These are phyloP conservation scores for Acrossocheilus wenchowensis DNA, from an alignment of 2,797 vertebrate genomes.

Conservation along the genomic window DNA sequence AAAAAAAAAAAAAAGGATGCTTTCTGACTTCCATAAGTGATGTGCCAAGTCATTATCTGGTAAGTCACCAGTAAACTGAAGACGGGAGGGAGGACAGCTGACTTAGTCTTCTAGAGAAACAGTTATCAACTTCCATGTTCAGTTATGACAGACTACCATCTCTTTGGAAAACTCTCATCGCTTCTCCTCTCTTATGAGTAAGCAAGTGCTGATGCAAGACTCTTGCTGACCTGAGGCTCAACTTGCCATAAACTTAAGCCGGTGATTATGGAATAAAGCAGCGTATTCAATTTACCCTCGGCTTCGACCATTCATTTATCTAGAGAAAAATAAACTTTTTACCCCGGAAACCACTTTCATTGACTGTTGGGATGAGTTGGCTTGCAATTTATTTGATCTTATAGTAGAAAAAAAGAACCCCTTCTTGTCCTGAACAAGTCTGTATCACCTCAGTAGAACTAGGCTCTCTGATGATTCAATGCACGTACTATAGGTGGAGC, in stretches of 20 bases:
- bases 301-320: background rate
- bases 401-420: background rate
- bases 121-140: background rate
- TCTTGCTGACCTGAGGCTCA: conserved; percentile 8
- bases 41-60: conserved; percentile 9
- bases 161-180: background rate
- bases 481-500: background rate
- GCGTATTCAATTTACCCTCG: background rate
- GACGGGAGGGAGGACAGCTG: background rate
- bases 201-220: conserved; percentile 19
- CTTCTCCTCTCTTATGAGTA: conserved; percentile 11
- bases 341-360: background rate
- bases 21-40: background rate
- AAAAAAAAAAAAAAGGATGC: accelerated
- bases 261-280: background rate
- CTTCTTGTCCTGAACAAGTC: background rate
- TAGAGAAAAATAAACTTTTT: background rate
- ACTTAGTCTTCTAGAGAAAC: background rate
- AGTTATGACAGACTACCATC: background rate
- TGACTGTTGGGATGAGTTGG: background rate
- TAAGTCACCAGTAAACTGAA: background rate
- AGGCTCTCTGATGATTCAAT: background rate
- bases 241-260: background rate
- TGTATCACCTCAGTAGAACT: conserved; percentile 2
- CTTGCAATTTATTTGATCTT: background rate